phyloP scores from a whole-genome alignment of 2,797 vertebrate species.

The Trachurus trachurus region DNA sequence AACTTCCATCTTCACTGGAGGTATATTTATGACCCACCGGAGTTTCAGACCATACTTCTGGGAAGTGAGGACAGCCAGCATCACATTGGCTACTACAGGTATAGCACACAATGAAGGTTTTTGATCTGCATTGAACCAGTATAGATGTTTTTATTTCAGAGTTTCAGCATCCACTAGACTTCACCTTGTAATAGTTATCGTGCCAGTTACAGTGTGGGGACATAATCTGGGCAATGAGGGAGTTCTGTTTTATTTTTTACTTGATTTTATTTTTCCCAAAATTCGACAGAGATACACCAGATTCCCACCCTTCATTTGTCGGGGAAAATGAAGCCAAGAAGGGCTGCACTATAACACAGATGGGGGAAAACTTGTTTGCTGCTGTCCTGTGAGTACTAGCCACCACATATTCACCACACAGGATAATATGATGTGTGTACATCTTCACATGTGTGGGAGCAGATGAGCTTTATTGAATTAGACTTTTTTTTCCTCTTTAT shows the following conservation, averaged over 20 bases:
- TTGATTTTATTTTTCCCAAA: neutral
- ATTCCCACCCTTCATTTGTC: conserved; percentile 92
- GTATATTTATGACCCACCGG: conserved; percentile 96
- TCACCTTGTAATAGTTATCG: neutral
- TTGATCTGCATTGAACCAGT: neutral
- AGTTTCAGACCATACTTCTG: conserved; percentile 94
- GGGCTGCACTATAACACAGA: conserved; percentile 89
- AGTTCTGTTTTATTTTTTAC: too few relatives aligned
- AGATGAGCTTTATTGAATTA: neutral
- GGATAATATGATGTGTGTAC: neutral
- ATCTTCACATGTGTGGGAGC: neutral
- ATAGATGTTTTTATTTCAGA: neutral
- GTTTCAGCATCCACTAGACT: neutral
- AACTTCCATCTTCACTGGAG: conserved; percentile 96
- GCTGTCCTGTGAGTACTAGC: conserved; percentile 91
- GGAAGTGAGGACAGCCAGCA: conserved; percentile 89
- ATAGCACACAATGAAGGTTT: conserved; percentile 21
- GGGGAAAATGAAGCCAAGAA: conserved; percentile 94
- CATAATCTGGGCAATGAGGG: neutral
- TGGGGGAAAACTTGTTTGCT: conserved; percentile 95
- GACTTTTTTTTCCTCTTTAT: neutral
- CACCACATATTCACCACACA: conserved; percentile 4
- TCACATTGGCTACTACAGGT: conserved; percentile 99
- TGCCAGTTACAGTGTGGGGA: neutral
- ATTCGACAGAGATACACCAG: conserved; percentile 90